Percentiles rank a stretch among this genome's conserved stretches.
Conservation (phyloP, 1,140 invertebrate species). For the Berghia stephanieae region DNA sequence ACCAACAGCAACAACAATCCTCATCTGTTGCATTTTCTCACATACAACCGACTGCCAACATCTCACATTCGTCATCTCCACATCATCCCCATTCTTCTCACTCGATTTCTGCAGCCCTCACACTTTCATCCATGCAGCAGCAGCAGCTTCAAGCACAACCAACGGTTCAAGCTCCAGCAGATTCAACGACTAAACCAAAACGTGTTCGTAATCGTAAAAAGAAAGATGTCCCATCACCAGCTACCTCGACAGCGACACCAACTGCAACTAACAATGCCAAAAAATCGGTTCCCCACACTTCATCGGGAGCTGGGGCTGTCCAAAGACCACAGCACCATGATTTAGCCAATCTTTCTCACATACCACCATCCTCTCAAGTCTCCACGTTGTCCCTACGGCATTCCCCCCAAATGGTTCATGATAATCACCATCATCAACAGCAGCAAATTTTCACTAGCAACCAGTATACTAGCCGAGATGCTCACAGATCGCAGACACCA, state of each 20-base stretch:
- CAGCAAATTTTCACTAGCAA: constrained; percentile 20
- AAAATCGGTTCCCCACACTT: no score
- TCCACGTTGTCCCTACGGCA: constrained; percentile 22
- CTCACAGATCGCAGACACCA: constrained; percentile 25
- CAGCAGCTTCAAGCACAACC: constrained; percentile 45
- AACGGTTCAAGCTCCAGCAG: constrained; percentile 58
- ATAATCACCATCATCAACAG: not conserved
- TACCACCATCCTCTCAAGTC: constrained; percentile 23
- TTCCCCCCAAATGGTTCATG: not conserved
- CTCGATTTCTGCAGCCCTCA: constrained; percentile 42
- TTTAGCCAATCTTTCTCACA: not conserved
- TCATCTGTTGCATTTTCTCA: no score
- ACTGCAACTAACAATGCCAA: constrained; percentile 8
- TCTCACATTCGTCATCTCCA: no score
- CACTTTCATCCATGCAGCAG: constrained; percentile 36
- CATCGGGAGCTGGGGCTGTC: no score
- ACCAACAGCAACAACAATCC: no score
- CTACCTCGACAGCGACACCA: not conserved
- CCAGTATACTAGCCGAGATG: constrained; percentile 23
- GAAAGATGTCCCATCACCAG: no score
- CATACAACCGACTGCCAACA: no score
- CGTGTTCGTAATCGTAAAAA: constrained; percentile 49
- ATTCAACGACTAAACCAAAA: constrained; percentile 63
- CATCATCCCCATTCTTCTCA: no score
- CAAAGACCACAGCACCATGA: not conserved